Base-by-base conservation (phyloP, 2,888 invertebrate genomes). In the Adela reaumurella region DNA sequence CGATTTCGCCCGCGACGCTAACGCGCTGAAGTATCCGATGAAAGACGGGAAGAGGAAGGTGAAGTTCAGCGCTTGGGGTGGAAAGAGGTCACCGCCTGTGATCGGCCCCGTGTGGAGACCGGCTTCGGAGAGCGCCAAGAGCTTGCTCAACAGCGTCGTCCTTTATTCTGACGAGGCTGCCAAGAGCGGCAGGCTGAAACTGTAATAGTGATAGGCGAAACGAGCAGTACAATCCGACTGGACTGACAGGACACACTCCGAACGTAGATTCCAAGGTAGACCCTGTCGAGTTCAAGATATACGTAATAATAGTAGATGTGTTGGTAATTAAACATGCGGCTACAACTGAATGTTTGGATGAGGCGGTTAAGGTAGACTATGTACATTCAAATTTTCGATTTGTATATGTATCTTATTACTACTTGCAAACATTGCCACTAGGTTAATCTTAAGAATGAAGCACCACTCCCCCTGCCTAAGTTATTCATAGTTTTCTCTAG, bases 31-130 rank as follows among this genome's bases (percentile, higher is more conserved):
- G 8, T 3, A 76, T 1, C 58, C 76, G 50, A 77, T 74, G 55
- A 76, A 70, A 48, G 74, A 77, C 50, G 77, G 76, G 0, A 78
- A 77, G 54, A 62, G 77, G 57, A 77, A 77, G 61, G 71, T 76
- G 4, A 77, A 77, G 52, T 78, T 78, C 48, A 78, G 77, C 53
- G 70, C 73, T 17, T 77, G 78, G 78, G 77, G 77, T 1, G 78
- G 78, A 0, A 77, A 78, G 51, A 60, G 77, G 41, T 69, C 76
- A 0, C 73, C 74, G 1, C 77, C 77, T 0, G 72, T 78, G 29
- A 77, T 78, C n/a, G 77, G 77, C 1, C 77, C 77, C 0, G 74
- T 78, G 29, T 77, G 77, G 77, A 72, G 70, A 0, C 76, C 74
- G 0, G 61, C 68, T 0, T 53, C 66, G 0, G 61, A 64, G 46